Base-by-base conservation (phyloP, 1,140 invertebrate species). In the Propsilocerus akamusi region DNA sequence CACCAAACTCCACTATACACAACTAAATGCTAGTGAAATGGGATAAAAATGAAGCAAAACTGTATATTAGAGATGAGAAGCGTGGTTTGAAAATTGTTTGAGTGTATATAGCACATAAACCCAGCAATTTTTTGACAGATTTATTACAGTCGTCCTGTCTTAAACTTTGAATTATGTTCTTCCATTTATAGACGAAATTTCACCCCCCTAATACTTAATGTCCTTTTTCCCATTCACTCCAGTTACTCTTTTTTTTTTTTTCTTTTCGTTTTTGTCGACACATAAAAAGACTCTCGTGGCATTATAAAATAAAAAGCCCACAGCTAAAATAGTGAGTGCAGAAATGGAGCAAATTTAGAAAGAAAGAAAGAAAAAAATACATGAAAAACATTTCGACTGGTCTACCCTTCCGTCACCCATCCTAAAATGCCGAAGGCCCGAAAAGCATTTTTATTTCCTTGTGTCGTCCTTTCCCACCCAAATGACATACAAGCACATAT, bases 81-180 rank as follows among this genome's bases (percentile, higher is more conserved):
- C n/a, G n/a, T n/a, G n/a, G n/a, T n/a, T n/a, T n/a, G n/a, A n/a
- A n/a, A n/a, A n/a, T n/a, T n/a, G n/a, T n/a, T n/a, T n/a, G n/a
- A 41, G 34, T 41, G 14, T 41, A 41, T 37, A 41, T 20, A 41
- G 22, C 34, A 14, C 34, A 41, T 20, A 41, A 41, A 20, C 17
- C 10, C 17, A 41, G 34, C 34, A 41, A 20, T 41, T 41, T 41
- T 41, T 17, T 41, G 34, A 41, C 34, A 41, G 34, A 41, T 41
- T 41, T 41, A 41, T 41, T 41, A 41, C 34, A 41, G 14, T 41
- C 34, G 14, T 20, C 14, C 34, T 41, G 34, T 41, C 34, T 41
- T 41, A 41, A 41, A 41, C 34, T 41, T 41, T 41, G 34, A 41
- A 41, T 41, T 41, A 41, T 41, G 34, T 41, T 41, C 34, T 20